Evolutionary conservation across 2,113 vertebrate species (phyloP).

Genomic region (Craseonycteris thonglongyai): DNA sequence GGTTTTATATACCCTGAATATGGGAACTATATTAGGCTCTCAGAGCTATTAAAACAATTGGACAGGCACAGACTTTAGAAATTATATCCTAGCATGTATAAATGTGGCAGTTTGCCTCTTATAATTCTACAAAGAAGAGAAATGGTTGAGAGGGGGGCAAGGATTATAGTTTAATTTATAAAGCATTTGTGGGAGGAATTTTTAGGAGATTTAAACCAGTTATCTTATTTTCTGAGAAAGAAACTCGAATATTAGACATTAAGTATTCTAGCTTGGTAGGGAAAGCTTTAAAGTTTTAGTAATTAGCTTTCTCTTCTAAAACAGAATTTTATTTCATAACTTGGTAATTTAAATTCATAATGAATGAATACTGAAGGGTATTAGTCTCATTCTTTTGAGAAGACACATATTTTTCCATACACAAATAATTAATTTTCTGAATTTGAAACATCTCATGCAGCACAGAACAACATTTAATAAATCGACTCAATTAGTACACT

Average conservation of each 20-base stretch:
- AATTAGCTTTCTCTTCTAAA: conserved; percentile 45
- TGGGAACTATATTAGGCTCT: conserved; percentile 48
- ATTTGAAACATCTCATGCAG: background rate
- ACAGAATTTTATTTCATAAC: conserved; percentile 10
- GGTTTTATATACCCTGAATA: conserved; percentile 40
- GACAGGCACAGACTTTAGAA: conserved; percentile 16
- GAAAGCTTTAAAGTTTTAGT: conserved; percentile 33
- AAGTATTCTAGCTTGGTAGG: conserved; percentile 25
- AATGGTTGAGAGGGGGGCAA: background rate
- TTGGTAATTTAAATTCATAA: conserved; percentile 29
- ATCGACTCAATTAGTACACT: background rate
- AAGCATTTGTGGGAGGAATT: conserved; percentile 56
- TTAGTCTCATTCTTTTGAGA: background rate
- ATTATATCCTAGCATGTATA: conserved; percentile 44
- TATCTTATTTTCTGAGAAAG: conserved; percentile 44
- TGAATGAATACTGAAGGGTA: conserved; percentile 1
- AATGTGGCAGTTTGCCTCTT: background rate
- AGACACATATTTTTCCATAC: background rate
- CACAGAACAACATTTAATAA: background rate
- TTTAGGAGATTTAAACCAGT: conserved; percentile 53
- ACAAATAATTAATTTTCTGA: conserved; percentile 6
- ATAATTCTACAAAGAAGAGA: conserved; percentile 49
- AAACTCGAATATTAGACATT: background rate
- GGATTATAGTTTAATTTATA: conserved; percentile 64
- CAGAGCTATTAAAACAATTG: conserved; percentile 49